Base-by-base conservation (phyloP, 2,888 invertebrate species). In the Ochlodes sylvanus region DNA sequence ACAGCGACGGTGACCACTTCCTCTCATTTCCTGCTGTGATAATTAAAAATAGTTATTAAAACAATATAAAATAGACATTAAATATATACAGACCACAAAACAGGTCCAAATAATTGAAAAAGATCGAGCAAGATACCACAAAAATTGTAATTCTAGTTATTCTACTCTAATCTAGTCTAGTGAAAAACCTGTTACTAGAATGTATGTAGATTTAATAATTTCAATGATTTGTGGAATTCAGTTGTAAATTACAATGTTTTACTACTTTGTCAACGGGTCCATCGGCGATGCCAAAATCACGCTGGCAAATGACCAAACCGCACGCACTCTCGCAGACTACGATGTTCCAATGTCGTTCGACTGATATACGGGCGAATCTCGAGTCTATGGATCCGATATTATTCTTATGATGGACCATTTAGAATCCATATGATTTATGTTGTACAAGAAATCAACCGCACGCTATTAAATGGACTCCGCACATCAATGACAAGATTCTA, bases 221-320 rank as follows among this genome's bases (percentile, higher is more conserved):
- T 52, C 1, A 57, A 34, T 17, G 19, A n/a, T 27, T 52, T 50
- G 17, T 44, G 10, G 41, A 50, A 65, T 41, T 47, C 12, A 41
- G 9, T 9, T 27, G 41, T 65, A 65, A 58, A 58, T 65, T 3
- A 65, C 52, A 52, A 52, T 52, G 21, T 27, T 63, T 55, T 47
- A 58, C n/a, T 14, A 41, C 17, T 27, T 27, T 47, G 65, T 58
- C 54, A 65, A 32, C 47, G 41, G n/a, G 58, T 44, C 15, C 19
- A 44, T 60, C 27, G 19, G 15, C 19, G 50, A 64, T 34, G 56
- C 44, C 65, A 58, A 65, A 60, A 52, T 52, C 50, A 32, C 21
- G 58, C 32, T 65, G 58, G 65, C 65, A 65, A 65, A 65, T 52
- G 52, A 58, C 58, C 65, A 65, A 65, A 52, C 58, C 21, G 34